These are phyloP conservation scores for Parotocinclus haroldoi DNA, from an alignment of 2,797 vertebrate species.

Conservation along the genomic window DNA sequence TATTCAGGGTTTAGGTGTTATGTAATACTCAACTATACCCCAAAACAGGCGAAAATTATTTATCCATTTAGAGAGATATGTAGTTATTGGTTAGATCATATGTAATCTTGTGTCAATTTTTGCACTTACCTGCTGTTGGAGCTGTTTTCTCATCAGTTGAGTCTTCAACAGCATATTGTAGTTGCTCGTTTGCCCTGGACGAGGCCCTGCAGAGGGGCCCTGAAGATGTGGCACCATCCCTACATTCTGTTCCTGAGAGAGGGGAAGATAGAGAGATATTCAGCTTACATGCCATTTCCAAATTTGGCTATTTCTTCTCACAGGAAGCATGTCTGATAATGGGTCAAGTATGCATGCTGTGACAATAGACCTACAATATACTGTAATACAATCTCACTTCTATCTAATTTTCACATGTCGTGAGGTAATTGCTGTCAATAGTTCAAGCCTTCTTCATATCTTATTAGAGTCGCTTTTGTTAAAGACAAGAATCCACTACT, in stretches of 20 bases:
- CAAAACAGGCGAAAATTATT: no score
- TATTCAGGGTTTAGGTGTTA: no score
- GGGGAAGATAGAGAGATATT: constrained; percentile 24
- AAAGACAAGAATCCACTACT: constrained; percentile 18
- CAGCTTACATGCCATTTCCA: constrained; percentile 37
- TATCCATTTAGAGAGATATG: no score
- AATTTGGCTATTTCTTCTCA: constrained; percentile 33
- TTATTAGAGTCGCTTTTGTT: constrained; percentile 7
- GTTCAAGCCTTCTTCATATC: background rate
- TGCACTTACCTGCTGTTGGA: constrained; percentile 47
- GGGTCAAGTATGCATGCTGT: constrained; percentile 17
- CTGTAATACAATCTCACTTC: constrained; percentile 1
- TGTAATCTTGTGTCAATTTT: background rate
- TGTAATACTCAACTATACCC: no score
- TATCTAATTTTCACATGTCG: background rate
- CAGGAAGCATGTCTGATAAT: constrained; percentile 27
- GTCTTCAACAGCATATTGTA: constrained; percentile 72
- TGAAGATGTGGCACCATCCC: constrained; percentile 68
- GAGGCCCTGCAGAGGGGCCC: constrained; percentile 62
- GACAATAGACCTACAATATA: constrained; percentile 15
- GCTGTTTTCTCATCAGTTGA: constrained; percentile 68
- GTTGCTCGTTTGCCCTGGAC: constrained; percentile 57
- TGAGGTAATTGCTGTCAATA: background rate
- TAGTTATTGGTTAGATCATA: no score
- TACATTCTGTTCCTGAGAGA: constrained; percentile 65